These are phyloP conservation scores for Pipra filicauda DNA, from an alignment of 2,113 vertebrate species.

Conservation along the genomic window DNA sequence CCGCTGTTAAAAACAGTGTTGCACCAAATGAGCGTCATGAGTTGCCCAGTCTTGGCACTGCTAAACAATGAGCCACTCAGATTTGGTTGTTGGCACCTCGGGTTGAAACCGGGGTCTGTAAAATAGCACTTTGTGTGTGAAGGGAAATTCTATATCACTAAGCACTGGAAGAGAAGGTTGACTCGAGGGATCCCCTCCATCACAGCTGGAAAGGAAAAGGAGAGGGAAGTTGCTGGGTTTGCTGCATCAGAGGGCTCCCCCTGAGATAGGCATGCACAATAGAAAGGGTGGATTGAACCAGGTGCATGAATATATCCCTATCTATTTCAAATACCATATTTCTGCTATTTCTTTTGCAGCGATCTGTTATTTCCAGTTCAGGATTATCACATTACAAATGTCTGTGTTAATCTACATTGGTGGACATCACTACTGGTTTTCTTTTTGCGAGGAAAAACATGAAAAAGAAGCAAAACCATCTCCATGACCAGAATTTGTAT, in stretches of 20 bases:
- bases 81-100: background rate
- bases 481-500: background rate
- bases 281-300: background rate
- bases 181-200: background rate
- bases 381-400: background rate
- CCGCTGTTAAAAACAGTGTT: background rate
- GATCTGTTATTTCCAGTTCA: background rate
- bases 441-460: background rate
- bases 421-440: background rate
- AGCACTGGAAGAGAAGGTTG: background rate
- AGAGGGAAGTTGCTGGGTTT: background rate
- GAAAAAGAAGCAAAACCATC: background rate
- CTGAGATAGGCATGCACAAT: background rate
- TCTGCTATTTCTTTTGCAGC: background rate
- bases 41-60: background rate
- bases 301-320: background rate
- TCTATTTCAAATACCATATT: background rate
- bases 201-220: background rate
- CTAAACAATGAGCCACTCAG: accelerated
- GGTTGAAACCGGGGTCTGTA: background rate
- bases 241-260: background rate
- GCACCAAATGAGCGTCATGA: background rate
- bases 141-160: background rate
- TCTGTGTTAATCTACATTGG: accelerated
- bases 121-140: background rate